These are phyloP conservation scores for Pammene aurita DNA, from an alignment of 2,888 invertebrate genomes.

Conservation along the genomic window DNA sequence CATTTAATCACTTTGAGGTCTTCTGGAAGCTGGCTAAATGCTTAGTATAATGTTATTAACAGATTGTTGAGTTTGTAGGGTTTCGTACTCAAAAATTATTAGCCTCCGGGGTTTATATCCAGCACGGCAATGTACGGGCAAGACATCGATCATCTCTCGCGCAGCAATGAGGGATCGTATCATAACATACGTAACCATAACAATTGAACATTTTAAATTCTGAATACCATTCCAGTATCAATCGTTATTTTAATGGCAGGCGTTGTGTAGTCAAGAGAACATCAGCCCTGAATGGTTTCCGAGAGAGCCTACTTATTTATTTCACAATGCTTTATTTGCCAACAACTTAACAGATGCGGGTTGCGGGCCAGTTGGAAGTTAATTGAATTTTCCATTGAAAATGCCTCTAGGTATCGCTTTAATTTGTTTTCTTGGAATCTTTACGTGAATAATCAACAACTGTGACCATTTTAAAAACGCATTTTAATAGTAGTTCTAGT, in stretches of 20 bases:
- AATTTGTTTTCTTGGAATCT: neutral
- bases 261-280: neutral
- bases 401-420: neutral
- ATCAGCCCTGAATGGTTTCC: neutral
- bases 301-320: neutral
- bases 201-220: too few relatives aligned
- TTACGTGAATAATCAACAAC: neutral
- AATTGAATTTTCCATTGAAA: conserved; percentile 9
- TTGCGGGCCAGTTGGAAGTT: neutral
- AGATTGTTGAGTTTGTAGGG: conserved; percentile 20
- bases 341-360: neutral
- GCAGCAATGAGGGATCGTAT: too few relatives aligned
- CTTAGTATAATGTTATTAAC: conserved; percentile 1
- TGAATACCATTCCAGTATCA: too few relatives aligned
- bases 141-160: too few relatives aligned
- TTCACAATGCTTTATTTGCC: neutral
- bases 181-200: too few relatives aligned
- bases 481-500: too few relatives aligned
- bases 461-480: too few relatives aligned
- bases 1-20: conserved; percentile 5
- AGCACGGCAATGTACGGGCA: neutral
- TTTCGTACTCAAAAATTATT: neutral
- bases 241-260: too few relatives aligned
- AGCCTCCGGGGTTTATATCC: neutral
- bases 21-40: conserved; percentile 14